These are phyloP conservation scores for Drosophila biarmipes DNA, from an alignment of 1,140 invertebrate genomes.

Conservation along the genomic window DNA sequence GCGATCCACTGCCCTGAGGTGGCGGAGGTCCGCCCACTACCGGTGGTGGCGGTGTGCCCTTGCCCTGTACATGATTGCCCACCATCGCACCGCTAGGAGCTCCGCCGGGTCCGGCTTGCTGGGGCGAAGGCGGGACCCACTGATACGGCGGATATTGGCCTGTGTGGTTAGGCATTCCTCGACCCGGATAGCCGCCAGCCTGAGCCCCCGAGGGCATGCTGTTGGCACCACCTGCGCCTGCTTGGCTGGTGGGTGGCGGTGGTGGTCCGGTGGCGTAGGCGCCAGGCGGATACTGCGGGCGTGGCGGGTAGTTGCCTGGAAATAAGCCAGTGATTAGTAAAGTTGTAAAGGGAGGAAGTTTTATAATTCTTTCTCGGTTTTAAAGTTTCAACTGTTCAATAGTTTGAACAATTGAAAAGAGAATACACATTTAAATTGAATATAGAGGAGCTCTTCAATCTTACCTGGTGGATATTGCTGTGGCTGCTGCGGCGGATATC, in stretches of 20 bases:
- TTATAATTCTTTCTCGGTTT: not conserved
- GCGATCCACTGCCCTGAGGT: conserved; percentile 74
- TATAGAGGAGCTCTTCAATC: not conserved
- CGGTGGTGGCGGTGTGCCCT: conserved; percentile 76
- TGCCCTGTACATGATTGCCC: conserved; percentile 83
- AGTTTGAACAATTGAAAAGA: not conserved
- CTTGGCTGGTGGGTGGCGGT: conserved; percentile 69
- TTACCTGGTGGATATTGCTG: conserved; percentile 86
- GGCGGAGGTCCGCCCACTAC: conserved; percentile 70
- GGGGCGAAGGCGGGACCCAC: conserved; percentile 84
- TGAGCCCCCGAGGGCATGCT: conserved; percentile 84
- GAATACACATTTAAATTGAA: too few species aligned
- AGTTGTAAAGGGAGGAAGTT: not conserved
- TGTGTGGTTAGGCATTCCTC: conserved; percentile 86
- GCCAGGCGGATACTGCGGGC: conserved; percentile 85
- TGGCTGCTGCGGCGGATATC: conserved; percentile 86
- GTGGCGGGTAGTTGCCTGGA: conserved; percentile 86
- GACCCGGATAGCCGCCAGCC: conserved; percentile 85
- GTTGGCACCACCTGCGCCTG: conserved; percentile 67
- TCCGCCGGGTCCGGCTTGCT: conserved; percentile 70
- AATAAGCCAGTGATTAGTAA: conserved; percentile 1
- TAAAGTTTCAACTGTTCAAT: not conserved
- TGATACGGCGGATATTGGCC: conserved; percentile 86
- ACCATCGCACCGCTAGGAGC: conserved; percentile 67
- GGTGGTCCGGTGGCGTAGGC: conserved; percentile 84